A percentile compares a stretch with the other conserved stretches of the same genome.
Conservation (phyloP, 1,140 invertebrate genomes). For the Maconellicoccus hirsutus region DNA sequence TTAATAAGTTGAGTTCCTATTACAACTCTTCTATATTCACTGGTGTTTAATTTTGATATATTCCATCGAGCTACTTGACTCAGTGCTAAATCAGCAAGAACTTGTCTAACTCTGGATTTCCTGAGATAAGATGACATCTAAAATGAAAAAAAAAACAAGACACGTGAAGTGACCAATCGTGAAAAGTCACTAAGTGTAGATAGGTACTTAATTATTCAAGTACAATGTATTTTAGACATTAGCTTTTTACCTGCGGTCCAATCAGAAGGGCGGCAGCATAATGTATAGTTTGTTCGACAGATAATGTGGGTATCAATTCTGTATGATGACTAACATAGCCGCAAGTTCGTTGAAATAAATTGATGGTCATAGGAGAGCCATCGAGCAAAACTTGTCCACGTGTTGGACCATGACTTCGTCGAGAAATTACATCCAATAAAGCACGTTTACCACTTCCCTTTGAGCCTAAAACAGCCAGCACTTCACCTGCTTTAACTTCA, state of each 20-base stretch:
- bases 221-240: not conserved
- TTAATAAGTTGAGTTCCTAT: conserved; percentile 78
- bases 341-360: conserved; percentile 70
- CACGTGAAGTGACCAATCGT: no score
- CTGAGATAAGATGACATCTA: conserved; percentile 57
- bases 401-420: conserved; percentile 55
- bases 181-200: no score
- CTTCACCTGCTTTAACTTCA: conserved; percentile 78
- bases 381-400: conserved; percentile 77
- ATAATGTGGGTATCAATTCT: conserved; percentile 68
- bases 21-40: conserved; percentile 70
- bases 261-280: conserved; percentile 55
- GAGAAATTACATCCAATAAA: conserved; percentile 76
- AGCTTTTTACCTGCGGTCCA: conserved; percentile 44
- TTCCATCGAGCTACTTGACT: conserved; percentile 73
- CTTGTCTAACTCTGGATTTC: conserved; percentile 57
- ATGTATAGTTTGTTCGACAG: conserved; percentile 69
- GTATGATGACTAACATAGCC: conserved; percentile 74
- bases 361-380: conserved; percentile 62
- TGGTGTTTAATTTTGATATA: conserved; percentile 62
- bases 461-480: conserved; percentile 80
- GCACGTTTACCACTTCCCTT: conserved; percentile 87
- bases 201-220: not conserved
- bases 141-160: conserved; percentile 27
- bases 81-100: conserved; percentile 76